Conservation (phyloP, 2,888 invertebrate species). For the Neria commutata region DNA sequence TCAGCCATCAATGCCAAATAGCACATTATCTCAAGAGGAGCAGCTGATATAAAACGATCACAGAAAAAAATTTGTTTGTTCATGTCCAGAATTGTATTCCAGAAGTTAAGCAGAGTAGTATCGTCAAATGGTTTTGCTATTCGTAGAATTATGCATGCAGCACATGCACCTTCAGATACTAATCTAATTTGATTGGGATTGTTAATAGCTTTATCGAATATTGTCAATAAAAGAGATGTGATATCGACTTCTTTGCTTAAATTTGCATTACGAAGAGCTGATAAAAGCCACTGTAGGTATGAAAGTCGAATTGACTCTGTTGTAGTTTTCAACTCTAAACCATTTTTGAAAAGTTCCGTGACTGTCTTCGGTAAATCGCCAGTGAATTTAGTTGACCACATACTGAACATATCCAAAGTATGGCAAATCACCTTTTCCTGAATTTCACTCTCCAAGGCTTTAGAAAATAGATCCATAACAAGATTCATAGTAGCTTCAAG, state of each 20-base stretch:
- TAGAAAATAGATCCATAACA: conserved; percentile 73
- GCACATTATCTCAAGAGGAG: conserved; percentile 73
- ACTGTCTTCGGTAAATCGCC: conserved; percentile 71
- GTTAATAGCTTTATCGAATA: conserved; percentile 76
- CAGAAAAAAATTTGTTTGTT: conserved; percentile 82
- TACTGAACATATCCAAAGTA: conserved; percentile 78
- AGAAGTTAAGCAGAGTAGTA: conserved; percentile 65
- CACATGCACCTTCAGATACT: conserved; percentile 75
- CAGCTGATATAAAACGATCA: conserved; percentile 77
- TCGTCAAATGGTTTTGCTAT: conserved; percentile 64
- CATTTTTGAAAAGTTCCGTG: conserved; percentile 74
- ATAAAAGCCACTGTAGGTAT: conserved; percentile 77
- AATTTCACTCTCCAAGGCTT: conserved; percentile 84
- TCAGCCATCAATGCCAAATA: conserved; percentile 78
- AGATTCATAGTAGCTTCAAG: conserved; percentile 67
- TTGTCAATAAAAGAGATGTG: conserved; percentile 70
- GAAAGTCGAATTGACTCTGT: conserved; percentile 78
- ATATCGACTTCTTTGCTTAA: conserved; percentile 63
- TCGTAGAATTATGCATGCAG: conserved; percentile 72
- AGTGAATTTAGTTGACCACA: conserved; percentile 76
- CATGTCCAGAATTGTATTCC: conserved; percentile 75
- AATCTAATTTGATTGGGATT: conserved; percentile 76
- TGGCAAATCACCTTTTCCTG: conserved; percentile 89
- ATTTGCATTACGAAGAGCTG: conserved; percentile 68
- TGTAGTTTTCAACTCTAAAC: conserved; percentile 75